Evolutionary conservation across 2,113 vertebrate genomes (phyloP).

Genomic region (Chroicocephalus ridibundus): DNA sequence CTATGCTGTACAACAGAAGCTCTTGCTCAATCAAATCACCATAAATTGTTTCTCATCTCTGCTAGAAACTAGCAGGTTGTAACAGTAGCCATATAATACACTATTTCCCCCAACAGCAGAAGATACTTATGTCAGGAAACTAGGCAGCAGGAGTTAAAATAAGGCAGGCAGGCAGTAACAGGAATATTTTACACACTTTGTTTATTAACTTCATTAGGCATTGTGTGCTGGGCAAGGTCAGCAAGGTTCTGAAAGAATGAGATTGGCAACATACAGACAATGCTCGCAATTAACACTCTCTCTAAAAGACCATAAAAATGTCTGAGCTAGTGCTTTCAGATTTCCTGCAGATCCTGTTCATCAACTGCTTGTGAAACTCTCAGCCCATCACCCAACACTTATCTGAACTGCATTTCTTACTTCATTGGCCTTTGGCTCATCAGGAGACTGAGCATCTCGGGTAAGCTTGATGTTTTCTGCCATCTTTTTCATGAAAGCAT

Average conservation of each 20-base stretch:
- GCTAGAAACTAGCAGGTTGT: neutral
- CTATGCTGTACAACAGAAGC: neutral
- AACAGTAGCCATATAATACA: neutral
- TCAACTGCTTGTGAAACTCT: neutral
- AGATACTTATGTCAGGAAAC: neutral
- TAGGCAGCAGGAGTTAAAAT: neutral
- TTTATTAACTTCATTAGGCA: neutral
- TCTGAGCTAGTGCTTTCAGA: neutral
- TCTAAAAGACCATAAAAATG: neutral
- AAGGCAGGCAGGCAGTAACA: neutral
- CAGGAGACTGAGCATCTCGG: conserved; percentile 94
- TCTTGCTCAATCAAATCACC: neutral
- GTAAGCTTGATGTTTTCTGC: conserved; percentile 98
- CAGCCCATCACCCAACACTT: neutral
- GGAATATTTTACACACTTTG: neutral
- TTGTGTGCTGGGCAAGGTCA: neutral
- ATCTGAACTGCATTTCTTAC: conserved; percentile 69
- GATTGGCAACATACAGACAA: neutral
- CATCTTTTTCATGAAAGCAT: conserved; percentile 98
- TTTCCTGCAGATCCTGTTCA: conserved; percentile 9
- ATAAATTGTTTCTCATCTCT: neutral
- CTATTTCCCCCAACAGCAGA: neutral
- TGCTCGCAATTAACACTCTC: neutral
- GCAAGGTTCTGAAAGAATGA: neutral
- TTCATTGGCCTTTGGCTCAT: conserved; percentile 95